phyloP scores from a whole-genome alignment of 2,888 invertebrate genomes.

The Scrobipalpa costella region DNA sequence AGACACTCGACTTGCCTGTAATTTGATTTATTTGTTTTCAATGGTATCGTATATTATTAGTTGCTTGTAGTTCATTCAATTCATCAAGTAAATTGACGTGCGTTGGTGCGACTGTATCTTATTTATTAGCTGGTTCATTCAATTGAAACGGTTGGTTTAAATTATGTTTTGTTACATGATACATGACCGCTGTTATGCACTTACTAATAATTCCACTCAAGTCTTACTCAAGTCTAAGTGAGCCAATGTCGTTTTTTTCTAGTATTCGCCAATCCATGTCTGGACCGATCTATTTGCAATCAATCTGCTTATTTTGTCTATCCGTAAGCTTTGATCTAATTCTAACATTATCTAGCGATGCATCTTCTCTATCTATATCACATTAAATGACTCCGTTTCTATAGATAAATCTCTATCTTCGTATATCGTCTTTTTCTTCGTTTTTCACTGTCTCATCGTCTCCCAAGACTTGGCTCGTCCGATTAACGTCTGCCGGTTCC shows the following conservation, averaged over 20 bases:
- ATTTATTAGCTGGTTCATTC: slow-evolving; percentile 16
- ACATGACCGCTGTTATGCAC: background rate
- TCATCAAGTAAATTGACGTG: slow-evolving; percentile 19
- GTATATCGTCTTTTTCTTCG: background rate
- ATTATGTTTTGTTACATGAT: slow-evolving; percentile 2
- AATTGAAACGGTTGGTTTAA: slow-evolving; percentile 9
- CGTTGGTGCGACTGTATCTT: slow-evolving; percentile 18
- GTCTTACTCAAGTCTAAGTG: too few species aligned
- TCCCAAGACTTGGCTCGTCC: slow-evolving; percentile 51
- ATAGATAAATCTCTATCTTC: slow-evolving; percentile 27
- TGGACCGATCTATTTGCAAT: background rate
- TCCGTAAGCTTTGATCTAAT: slow-evolving; percentile 28
- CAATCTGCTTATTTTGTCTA: background rate
- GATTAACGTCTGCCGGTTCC: slow-evolving; percentile 56
- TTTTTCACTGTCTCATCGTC: slow-evolving; percentile 40
- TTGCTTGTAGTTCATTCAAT: slow-evolving; percentile 17
- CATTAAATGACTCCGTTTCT: slow-evolving; percentile 27
- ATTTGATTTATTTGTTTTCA: slow-evolving; percentile 33
- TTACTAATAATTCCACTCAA: background rate
- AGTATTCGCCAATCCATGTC: background rate
- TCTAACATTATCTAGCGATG: background rate
- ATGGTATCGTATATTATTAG: slow-evolving; percentile 22
- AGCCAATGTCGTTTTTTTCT: background rate
- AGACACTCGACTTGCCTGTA: slow-evolving; percentile 29
- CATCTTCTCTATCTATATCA: background rate